phyloP scores from a whole-genome alignment of 1,140 invertebrate genomes.

The Theocolax elegans region DNA sequence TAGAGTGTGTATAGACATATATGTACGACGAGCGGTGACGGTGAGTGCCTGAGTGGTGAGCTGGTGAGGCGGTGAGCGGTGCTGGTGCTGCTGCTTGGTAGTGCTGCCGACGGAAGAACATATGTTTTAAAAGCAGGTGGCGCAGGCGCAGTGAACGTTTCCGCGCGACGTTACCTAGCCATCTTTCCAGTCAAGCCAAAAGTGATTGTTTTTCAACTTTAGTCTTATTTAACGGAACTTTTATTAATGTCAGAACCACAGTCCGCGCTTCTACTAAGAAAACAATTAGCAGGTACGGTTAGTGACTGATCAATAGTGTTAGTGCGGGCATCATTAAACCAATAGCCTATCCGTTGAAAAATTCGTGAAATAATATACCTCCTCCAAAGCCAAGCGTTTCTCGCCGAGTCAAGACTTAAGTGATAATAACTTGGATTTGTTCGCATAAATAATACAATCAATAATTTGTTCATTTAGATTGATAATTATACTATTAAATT shows the following conservation, averaged over 20 bases:
- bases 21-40: too few relatives aligned
- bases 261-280: slow-evolving; percentile 92
- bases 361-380: neutral
- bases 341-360: neutral
- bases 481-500: too few relatives aligned
- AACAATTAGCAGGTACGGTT: slow-evolving; percentile 89
- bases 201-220: slow-evolving; percentile 67
- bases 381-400: neutral
- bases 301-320: slow-evolving; percentile 7
- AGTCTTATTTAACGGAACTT: slow-evolving; percentile 68
- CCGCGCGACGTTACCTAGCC: slow-evolving; percentile 61
- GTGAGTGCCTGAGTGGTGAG: too few relatives aligned
- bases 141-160: slow-evolving; percentile 63
- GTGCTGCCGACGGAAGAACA: slow-evolving; percentile 62
- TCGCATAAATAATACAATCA: too few relatives aligned
- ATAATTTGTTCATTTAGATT: too few relatives aligned
- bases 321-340: neutral
- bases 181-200: slow-evolving; percentile 65
- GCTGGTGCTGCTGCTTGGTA: slow-evolving; percentile 47
- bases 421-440: neutral
- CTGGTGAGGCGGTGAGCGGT: too few relatives aligned
- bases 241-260: slow-evolving; percentile 94
- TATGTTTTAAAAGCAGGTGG: slow-evolving; percentile 60
- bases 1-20: too few relatives aligned
- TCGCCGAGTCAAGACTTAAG: slow-evolving; percentile 2